A percentile compares a stretch with the other conserved stretches of the same genome.
Conservation (phyloP, 2,888 invertebrate genomes). For the Xestia sexstrigata region DNA sequence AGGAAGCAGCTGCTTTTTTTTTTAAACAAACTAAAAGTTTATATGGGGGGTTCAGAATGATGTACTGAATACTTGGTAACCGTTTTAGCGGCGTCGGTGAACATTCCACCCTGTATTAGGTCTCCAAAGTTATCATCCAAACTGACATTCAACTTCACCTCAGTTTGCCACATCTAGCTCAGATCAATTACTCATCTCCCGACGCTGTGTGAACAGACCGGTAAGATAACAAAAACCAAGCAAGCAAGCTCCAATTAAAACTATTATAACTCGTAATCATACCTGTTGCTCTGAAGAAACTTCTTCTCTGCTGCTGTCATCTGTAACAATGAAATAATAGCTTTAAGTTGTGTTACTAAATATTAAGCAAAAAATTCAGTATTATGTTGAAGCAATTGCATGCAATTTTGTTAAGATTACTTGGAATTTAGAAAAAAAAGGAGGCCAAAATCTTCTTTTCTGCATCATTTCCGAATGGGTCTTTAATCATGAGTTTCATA, state of each 20-base stretch:
- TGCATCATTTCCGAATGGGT: neutral
- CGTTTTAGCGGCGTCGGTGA: too few relatives aligned
- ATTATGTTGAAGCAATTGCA: neutral
- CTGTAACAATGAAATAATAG: conserved; percentile 80
- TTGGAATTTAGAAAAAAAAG: neutral
- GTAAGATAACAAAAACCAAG: conserved; percentile 18
- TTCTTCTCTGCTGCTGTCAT: conserved; percentile 87
- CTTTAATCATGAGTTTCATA: neutral
- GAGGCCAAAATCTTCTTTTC: neutral
- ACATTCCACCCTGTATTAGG: too few relatives aligned
- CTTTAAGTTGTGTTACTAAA: conserved; percentile 27
- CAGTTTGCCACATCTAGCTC: conserved; percentile 14
- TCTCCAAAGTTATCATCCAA: neutral
- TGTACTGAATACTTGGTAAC: too few relatives aligned
- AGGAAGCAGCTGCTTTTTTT: too few relatives aligned
- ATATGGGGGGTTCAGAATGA: too few relatives aligned
- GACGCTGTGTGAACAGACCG: conserved; percentile 35
- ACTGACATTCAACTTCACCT: conserved; percentile 17
- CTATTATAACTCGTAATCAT: conserved; percentile 59
- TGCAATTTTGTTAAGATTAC: neutral
- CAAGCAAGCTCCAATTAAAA: conserved; percentile 34
- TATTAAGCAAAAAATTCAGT: neutral
- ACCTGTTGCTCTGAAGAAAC: conserved; percentile 88
- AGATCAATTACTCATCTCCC: conserved; percentile 17
- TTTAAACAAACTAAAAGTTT: too few relatives aligned